Evolutionary conservation across 2,888 invertebrate genomes (phyloP), one percentile per base, ranked within the genome.

Genomic region (Drosophila subquinaria): DNA sequence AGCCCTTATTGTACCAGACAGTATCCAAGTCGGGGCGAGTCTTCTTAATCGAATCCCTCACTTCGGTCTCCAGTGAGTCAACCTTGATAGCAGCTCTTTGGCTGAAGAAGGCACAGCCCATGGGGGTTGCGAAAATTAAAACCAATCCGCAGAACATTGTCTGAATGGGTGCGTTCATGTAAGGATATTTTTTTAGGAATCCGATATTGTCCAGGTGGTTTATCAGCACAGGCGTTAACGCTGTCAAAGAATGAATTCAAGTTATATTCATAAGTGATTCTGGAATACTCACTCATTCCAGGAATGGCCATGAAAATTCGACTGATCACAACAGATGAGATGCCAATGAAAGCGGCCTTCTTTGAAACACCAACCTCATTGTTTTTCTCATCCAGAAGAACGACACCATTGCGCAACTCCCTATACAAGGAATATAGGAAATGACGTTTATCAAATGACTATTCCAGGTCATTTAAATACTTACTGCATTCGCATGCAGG

Each of bases 81-180:
- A 94, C 94, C 23, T 95, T 91, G 63, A 97, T 94, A 36, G 95
- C 94, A 51, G 97, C 96, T 73, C 95, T 95, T 92, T 99, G 99
- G 47, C 97, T 96, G 93, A 99, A 99, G 69, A 99, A 94, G 10
- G 99, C 99, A 93, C 99, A 99, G 88, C 98, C 97, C 78, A 99
- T 93, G 0, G 99, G 99, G 4, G 99, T 99, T 4, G 99, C 97
- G 93, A 99, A 97, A 0, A 97, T 95, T 38, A 99, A 94, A 48
- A 95, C 94, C 71, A 96, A 92, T 0, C 94, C 94, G 82, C 95
- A 95, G 59, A 95, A 92, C 0, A 94, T 84, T 27, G 97, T 94
- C 93, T 98, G 98, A 42, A 96, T 93, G 0, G 97, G 97, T 4
- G 96, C 95, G 79, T 95, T 95, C 15, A 95, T 93, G 94, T 95